phyloP scores from a whole-genome alignment of 2,888 invertebrate species.

The Polymixis lichenea region DNA sequence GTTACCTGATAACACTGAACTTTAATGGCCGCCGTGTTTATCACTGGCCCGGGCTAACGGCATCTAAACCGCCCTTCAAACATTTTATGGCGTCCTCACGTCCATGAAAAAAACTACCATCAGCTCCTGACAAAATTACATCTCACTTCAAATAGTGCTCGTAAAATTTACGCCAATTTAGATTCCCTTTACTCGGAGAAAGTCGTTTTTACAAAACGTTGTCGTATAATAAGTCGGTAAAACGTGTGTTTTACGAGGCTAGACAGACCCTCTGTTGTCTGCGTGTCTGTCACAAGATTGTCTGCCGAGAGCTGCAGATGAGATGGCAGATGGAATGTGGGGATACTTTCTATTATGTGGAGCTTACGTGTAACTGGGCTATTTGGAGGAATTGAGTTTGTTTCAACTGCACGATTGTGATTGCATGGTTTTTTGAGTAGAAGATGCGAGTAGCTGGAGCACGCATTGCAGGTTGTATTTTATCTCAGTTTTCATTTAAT shows the following conservation, averaged over 20 bases:
- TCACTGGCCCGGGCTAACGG: slow-evolving; percentile 52
- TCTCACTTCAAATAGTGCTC: slow-evolving; percentile 75
- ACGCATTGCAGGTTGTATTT: neutral
- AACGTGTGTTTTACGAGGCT: slow-evolving; percentile 82
- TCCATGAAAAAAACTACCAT: slow-evolving; percentile 62
- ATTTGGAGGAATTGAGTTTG: slow-evolving; percentile 57
- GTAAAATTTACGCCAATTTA: slow-evolving; percentile 86
- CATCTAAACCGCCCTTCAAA: slow-evolving; percentile 59
- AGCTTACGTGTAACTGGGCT: slow-evolving; percentile 56
- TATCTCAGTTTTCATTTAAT: neutral
- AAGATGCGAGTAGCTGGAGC: neutral
- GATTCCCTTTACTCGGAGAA: slow-evolving; percentile 79
- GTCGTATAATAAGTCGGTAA: slow-evolving; percentile 85
- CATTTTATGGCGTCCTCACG: slow-evolving; percentile 62
- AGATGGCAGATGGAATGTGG: slow-evolving; percentile 52
- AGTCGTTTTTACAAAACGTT: slow-evolving; percentile 78
- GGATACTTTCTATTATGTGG: slow-evolving; percentile 54
- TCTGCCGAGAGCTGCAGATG: slow-evolving; percentile 54
- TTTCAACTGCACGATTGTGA: slow-evolving; percentile 48
- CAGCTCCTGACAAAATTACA: slow-evolving; percentile 73
- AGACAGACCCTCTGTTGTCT: slow-evolving; percentile 69
- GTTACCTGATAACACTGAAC: slow-evolving; percentile 51
- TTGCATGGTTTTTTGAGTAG: slow-evolving; percentile 47
- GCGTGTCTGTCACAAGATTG: slow-evolving; percentile 62
- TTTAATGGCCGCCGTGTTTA: slow-evolving; percentile 58